Conservation (phyloP, 2,888 invertebrate species). For the Cabera pusaria region DNA sequence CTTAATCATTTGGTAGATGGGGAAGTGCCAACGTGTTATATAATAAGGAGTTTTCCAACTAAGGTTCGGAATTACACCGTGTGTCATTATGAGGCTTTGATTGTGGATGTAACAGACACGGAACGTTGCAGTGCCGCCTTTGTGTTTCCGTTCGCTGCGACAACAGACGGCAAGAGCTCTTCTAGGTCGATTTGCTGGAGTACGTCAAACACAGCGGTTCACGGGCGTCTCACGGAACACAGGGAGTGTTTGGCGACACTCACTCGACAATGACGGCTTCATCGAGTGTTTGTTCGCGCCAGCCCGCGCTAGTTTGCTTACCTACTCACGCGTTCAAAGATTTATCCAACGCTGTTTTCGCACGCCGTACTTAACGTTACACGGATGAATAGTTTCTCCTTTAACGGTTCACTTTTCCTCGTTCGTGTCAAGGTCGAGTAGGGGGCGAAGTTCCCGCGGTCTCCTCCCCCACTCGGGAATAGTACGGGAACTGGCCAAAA, state of each 20-base stretch:
- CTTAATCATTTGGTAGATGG: conserved; percentile 44
- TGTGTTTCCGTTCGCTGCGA: conserved; percentile 21
- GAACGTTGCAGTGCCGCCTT: conserved; percentile 4
- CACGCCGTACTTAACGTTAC: conserved; percentile 20
- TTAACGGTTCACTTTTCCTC: conserved; percentile 22
- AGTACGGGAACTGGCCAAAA: conserved; percentile 32
- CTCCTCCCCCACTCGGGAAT: conserved; percentile 13
- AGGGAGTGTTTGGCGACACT: conserved; percentile 61
- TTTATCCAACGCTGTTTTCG: conserved; percentile 46
- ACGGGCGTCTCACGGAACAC: conserved; percentile 44
- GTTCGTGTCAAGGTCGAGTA: conserved; percentile 23
- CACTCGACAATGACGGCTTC: conserved; percentile 52
- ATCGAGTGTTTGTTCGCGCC: conserved; percentile 52
- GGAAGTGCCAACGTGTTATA: conserved; percentile 25
- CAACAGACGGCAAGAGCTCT: conserved; percentile 45
- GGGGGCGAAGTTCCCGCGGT: conserved; percentile 17
- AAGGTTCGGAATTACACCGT: conserved; percentile 14
- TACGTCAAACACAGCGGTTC: conserved; percentile 60
- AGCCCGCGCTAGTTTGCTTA: conserved; percentile 46
- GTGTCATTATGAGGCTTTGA: conserved; percentile 5
- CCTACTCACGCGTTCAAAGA: conserved; percentile 49
- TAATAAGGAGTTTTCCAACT: conserved; percentile 22
- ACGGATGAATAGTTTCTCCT: conserved; percentile 24
- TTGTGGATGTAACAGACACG: conserved; percentile 5
- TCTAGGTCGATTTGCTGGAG: conserved; percentile 56